Evolutionary conservation across 2,797 vertebrate genomes (phyloP).

Genomic region (Halcyon leucocephala): DNA sequence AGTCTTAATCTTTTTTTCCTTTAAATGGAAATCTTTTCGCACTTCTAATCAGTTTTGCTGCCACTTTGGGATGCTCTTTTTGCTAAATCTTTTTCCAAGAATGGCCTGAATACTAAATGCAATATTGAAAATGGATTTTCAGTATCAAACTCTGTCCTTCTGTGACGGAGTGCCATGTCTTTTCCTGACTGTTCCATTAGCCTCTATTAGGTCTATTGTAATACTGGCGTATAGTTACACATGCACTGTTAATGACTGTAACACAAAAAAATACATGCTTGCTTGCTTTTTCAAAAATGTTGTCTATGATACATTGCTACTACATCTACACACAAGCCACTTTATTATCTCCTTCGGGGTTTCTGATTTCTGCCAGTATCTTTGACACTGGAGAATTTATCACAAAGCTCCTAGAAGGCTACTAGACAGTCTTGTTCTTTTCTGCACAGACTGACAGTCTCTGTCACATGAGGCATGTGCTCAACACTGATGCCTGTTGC

Average conservation of each 20-base stretch:
- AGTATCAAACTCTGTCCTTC: not conserved
- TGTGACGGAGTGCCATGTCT: not conserved
- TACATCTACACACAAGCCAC: not conserved
- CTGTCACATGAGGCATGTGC: not conserved
- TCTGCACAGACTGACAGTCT: not conserved
- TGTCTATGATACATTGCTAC: not conserved
- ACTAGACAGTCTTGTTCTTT: not conserved
- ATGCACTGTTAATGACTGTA: not conserved
- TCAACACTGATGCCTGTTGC: not conserved
- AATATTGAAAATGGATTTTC: slow-evolving; percentile 19
- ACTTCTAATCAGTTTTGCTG: not conserved
- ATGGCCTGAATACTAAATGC: not conserved
- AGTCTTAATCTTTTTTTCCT: not conserved
- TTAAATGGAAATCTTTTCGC: not conserved
- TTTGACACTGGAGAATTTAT: slow-evolving; percentile 3
- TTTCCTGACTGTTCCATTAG: not conserved
- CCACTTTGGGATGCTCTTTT: not conserved
- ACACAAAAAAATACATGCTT: not conserved
- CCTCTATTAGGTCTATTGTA: not conserved
- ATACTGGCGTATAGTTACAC: not conserved
- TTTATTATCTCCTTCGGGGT: not conserved
- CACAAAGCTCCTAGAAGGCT: not conserved
- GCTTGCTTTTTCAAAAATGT: not conserved
- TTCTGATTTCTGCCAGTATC: not conserved
- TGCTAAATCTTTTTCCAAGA: not conserved